These are phyloP conservation scores for Ericerus pela DNA, from an alignment of 1,140 invertebrate species.

Conservation along the genomic window DNA sequence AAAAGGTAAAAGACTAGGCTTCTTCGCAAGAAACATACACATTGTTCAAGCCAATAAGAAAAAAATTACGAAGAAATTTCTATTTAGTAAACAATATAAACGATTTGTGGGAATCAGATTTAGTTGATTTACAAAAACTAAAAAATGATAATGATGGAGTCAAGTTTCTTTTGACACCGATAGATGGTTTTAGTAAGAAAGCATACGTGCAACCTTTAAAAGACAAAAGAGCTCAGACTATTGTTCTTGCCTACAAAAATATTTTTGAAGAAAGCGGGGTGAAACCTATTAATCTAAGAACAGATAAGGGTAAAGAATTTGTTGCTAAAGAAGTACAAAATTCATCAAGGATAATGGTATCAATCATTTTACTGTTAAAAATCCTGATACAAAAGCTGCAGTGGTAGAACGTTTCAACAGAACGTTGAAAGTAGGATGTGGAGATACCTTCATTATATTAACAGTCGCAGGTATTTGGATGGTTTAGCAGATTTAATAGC, in stretches of 20 bases:
- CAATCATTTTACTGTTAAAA: conserved; percentile 29
- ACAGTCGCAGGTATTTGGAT: conserved; percentile 19
- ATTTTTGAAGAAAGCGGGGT: not conserved
- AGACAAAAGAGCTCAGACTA: conserved; percentile 24
- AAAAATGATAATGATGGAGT: conserved; percentile 25
- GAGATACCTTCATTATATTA: conserved; percentile 30
- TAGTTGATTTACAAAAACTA: conserved; percentile 26
- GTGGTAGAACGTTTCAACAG: conserved; percentile 32
- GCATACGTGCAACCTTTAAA: conserved; percentile 27
- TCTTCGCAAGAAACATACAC: conserved; percentile 22
- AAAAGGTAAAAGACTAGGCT: conserved; percentile 20
- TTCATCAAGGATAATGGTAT: conserved; percentile 25
- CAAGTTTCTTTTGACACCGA: conserved; percentile 29
- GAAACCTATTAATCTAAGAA: not conserved
- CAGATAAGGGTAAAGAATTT: conserved; percentile 26
- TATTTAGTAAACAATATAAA: conserved; percentile 24
- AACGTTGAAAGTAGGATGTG: conserved; percentile 32
- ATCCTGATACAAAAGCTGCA: conserved; percentile 30
- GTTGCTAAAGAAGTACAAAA: conserved; percentile 20
- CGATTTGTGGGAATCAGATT: conserved; percentile 31
- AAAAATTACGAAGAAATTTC: conserved; percentile 22
- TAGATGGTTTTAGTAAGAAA: conserved; percentile 30
- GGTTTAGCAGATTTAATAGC: conserved; percentile 8
- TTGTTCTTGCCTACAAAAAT: not conserved
- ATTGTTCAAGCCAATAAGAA: conserved; percentile 19